Evolutionary conservation across 2,797 vertebrate genomes (phyloP).

Genomic region (Aulostomus chinensis): DNA sequence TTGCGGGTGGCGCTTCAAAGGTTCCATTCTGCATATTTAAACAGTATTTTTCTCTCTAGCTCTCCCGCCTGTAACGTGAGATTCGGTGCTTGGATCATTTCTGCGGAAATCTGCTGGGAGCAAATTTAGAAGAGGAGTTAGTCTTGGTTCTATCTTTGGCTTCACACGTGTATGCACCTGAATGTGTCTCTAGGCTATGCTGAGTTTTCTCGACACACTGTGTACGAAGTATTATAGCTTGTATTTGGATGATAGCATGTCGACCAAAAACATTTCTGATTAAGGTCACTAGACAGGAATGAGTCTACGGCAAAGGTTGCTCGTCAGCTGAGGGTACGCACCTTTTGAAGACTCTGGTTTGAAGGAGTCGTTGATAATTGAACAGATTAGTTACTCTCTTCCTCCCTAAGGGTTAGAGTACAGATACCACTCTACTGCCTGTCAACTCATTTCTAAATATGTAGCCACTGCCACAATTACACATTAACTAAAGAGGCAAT

Average conservation of each 20-base stretch:
- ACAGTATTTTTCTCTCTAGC: conserved; percentile 22
- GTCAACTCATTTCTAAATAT: not conserved
- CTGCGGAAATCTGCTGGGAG: conserved; percentile 41
- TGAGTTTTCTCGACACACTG: conserved; percentile 9
- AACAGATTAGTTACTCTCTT: too few relatives aligned
- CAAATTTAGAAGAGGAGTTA: conserved; percentile 26
- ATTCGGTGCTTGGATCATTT: conserved; percentile 44
- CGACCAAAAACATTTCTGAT: not conserved
- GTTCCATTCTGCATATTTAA: conserved; percentile 72
- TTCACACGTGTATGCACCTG: conserved; percentile 26
- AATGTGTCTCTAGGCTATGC: conserved; percentile 10
- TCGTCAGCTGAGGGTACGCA: not conserved
- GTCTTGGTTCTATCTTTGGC: conserved; percentile 24
- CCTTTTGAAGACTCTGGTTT: not conserved
- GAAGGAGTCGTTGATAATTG: too few relatives aligned
- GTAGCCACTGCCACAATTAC: too few relatives aligned
- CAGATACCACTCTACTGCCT: too few relatives aligned
- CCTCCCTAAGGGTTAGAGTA: too few relatives aligned
- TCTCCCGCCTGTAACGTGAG: conserved; percentile 45
- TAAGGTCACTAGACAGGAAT: not conserved
- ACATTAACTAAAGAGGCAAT: too few relatives aligned
- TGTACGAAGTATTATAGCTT: not conserved
- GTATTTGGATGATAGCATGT: not conserved
- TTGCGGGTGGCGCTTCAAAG: conserved; percentile 71
- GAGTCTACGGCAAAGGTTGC: not conserved